Conservation (phyloP, 2,888 invertebrate genomes). For the Drosophila barbarae region DNA sequence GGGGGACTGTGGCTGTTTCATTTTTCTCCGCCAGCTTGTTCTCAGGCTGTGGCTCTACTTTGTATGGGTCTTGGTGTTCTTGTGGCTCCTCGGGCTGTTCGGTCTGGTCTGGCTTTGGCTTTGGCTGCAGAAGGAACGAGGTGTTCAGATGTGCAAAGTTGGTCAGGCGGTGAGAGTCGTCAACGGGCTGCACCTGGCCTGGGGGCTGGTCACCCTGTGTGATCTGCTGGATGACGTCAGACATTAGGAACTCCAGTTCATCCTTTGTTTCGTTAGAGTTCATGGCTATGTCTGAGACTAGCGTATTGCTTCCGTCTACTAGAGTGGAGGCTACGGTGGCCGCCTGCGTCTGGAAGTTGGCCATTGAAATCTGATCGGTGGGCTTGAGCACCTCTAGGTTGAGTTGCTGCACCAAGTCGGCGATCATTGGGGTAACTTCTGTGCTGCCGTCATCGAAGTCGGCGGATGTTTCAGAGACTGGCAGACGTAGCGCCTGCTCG, state of each 20-base stretch:
- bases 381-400: conserved; percentile 68
- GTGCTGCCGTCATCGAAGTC: conserved; percentile 47
- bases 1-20: conserved; percentile 48
- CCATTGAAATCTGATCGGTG: conserved; percentile 75
- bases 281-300: conserved; percentile 56
- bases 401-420: conserved; percentile 67
- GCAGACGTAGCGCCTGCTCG: conserved; percentile 43
- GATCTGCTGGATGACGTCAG: conserved; percentile 78
- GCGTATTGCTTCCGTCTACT: conserved; percentile 71
- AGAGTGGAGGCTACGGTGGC: conserved; percentile 79
- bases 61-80: conserved; percentile 13
- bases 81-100: conserved; percentile 3
- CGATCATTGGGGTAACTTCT: conserved; percentile 61
- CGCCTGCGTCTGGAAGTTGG: conserved; percentile 77
- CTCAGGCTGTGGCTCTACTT: conserved; percentile 16
- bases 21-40: conserved; percentile 20
- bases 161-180: conserved; percentile 69
- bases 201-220: conserved; percentile 45
- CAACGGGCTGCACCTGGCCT: conserved; percentile 13
- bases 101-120: conserved; percentile 21
- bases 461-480: conserved; percentile 53
- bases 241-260: conserved; percentile 76
- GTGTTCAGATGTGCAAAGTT: conserved; percentile 76
- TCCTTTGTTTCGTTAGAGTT: conserved; percentile 74
- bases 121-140: conserved; percentile 63